Evolutionary conservation across 2,113 vertebrate genomes (phyloP).

Genomic region (Eubucco bourcierii): DNA sequence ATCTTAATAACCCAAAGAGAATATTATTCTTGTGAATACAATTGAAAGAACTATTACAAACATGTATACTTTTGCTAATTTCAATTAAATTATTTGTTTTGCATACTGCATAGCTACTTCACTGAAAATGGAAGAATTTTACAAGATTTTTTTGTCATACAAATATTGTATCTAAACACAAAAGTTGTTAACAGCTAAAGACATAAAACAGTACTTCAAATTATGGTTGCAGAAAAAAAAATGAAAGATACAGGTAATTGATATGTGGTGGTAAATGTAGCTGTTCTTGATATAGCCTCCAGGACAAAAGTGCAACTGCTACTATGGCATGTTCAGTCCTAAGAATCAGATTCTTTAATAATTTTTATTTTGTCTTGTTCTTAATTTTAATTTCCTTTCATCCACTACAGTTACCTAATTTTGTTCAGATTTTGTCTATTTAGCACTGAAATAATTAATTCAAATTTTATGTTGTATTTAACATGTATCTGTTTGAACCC

Average conservation of each 20-base stretch:
- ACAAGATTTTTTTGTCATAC: background rate
- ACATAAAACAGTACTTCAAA: background rate
- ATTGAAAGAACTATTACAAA: background rate
- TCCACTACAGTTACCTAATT: fast-evolving
- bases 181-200: background rate
- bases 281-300: background rate
- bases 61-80: background rate
- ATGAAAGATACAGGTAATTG: background rate
- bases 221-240: background rate
- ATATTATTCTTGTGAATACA: background rate
- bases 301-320: background rate
- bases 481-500: fast-evolving
- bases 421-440: background rate
- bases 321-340: background rate
- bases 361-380: background rate
- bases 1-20: background rate
- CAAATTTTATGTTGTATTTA: background rate
- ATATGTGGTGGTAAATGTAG: background rate
- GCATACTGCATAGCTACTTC: background rate
- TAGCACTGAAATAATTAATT: background rate
- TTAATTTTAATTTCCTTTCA: background rate
- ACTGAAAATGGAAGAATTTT: background rate
- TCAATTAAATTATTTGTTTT: background rate
- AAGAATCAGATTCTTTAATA: background rate
- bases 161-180: background rate